Percentiles rank a stretch among this genome's conserved stretches.
These are phyloP conservation scores for Coleophora deauratella DNA, from an alignment of 2,888 invertebrate species.

Conservation along the genomic window DNA sequence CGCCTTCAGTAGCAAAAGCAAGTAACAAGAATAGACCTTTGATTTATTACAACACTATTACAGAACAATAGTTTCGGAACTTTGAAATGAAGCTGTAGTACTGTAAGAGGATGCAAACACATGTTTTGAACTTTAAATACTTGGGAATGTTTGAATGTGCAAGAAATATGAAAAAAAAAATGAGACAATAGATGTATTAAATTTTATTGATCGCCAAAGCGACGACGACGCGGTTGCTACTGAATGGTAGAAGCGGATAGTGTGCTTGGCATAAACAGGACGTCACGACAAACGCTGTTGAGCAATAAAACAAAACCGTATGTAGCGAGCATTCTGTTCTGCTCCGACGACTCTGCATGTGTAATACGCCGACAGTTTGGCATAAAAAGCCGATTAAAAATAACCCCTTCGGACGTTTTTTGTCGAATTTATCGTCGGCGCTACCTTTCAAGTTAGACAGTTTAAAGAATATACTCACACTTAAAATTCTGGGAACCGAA, in stretches of 20 bases:
- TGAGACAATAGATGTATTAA: constrained; percentile 58
- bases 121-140: constrained; percentile 32
- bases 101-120: constrained; percentile 53
- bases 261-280: constrained; percentile 51
- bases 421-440: constrained; percentile 40
- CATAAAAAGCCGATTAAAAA: constrained; percentile 44
- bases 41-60: constrained; percentile 62
- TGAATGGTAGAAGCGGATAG: constrained; percentile 30
- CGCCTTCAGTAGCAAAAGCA: constrained; percentile 61
- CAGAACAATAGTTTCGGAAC: constrained; percentile 49
- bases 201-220: constrained; percentile 41
- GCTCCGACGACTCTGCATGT: constrained; percentile 53
- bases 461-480: constrained; percentile 19
- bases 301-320: constrained; percentile 28
- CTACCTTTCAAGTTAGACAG: constrained; percentile 48
- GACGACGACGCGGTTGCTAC: constrained; percentile 38
- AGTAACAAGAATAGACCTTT: constrained; percentile 61
- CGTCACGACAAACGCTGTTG: constrained; percentile 43
- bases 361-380: constrained; percentile 40
- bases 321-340: constrained; percentile 36
- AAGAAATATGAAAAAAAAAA: constrained; percentile 16
- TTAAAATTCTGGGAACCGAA: constrained; percentile 1
- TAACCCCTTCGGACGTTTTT: constrained; percentile 41
- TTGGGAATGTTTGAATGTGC: background rate
- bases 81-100: constrained; percentile 57